These are phyloP conservation scores for Callinectes sapidus DNA, from an alignment of 2,888 invertebrate species.

Conservation along the genomic window DNA sequence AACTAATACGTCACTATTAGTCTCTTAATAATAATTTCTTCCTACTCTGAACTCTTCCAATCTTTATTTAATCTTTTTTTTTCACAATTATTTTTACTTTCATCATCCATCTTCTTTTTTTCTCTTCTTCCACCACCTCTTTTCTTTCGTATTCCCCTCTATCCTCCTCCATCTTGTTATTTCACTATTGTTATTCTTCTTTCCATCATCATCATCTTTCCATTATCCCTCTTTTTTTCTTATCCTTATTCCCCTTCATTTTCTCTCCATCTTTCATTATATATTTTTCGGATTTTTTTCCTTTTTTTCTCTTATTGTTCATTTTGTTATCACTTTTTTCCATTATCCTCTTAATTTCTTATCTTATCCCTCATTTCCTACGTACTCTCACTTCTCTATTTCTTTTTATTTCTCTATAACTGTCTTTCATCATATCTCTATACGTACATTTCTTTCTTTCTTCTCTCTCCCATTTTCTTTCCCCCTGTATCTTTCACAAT, in stretches of 20 bases:
- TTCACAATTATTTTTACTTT: neutral
- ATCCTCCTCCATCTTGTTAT: neutral
- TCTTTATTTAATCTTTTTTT: neutral
- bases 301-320: no score
- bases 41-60: neutral
- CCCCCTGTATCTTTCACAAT: neutral
- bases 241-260: no score
- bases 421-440: no score
- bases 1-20: neutral
- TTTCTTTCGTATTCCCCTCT: neutral
- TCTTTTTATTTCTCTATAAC: neutral
- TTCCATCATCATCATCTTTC: neutral
- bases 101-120: neutral
- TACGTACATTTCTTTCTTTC: no score
- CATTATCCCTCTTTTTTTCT: no score
- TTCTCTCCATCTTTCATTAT: no score
- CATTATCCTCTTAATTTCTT: neutral
- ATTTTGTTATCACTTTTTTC: no score
- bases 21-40: neutral
- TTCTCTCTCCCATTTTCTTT: no score
- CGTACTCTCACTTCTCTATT: neutral
- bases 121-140: neutral
- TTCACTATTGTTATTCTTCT: neutral
- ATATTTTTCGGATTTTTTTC: no score
- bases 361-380: no score